Percentiles rank a stretch among this genome's conserved stretches.
These are phyloP conservation scores for Aporophyla nigra DNA, from an alignment of 2,888 invertebrate genomes.

Conservation along the genomic window DNA sequence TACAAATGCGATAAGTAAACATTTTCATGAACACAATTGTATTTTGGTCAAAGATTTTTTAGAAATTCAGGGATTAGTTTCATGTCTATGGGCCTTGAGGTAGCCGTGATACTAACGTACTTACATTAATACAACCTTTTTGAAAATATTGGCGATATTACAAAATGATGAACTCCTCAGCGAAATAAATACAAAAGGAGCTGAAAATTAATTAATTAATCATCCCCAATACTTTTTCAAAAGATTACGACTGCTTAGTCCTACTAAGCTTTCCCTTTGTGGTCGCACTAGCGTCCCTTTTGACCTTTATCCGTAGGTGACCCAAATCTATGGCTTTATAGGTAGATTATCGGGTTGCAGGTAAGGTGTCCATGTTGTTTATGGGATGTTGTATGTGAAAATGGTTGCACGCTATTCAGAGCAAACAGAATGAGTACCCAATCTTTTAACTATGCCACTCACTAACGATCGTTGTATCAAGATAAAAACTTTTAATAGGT, in stretches of 20 bases:
- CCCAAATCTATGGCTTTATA: conserved; percentile 39
- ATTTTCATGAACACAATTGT: neutral
- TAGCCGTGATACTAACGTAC: too few relatives aligned
- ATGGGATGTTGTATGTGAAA: neutral
- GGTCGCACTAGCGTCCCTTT: neutral
- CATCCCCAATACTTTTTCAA: neutral
- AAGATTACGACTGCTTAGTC: neutral
- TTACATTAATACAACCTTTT: too few relatives aligned
- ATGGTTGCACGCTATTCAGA: neutral
- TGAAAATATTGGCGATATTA: too few relatives aligned
- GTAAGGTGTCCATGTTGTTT: neutral
- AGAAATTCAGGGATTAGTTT: too few relatives aligned
- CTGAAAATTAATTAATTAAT: neutral
- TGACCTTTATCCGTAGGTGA: conserved; percentile 44
- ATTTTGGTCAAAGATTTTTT: neutral
- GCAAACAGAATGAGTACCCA: neutral
- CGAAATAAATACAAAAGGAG: neutral
- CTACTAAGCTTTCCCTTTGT: conserved; percentile 5
- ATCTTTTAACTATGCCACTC: neutral
- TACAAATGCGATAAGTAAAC: conserved; percentile 10
- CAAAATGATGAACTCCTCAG: neutral
- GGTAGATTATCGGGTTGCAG: neutral
- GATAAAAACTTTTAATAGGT: neutral
- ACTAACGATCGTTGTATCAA: neutral
- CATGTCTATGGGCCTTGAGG: too few relatives aligned